A percentile compares a stretch with the other conserved stretches of the same genome.
Conservation (phyloP, 2,888 invertebrate genomes). For the Druceiella hillmani region DNA sequence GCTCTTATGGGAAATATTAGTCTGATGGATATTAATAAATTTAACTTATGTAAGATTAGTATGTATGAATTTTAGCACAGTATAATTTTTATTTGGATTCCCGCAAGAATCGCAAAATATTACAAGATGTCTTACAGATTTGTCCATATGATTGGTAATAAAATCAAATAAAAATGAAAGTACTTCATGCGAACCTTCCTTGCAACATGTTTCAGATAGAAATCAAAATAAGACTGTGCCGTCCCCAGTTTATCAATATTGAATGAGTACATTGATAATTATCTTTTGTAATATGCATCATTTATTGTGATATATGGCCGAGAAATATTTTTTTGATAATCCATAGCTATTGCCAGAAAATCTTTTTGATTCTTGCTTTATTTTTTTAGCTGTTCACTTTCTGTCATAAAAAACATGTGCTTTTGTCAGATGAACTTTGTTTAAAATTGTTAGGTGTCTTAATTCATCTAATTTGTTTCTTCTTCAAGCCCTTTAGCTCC, state of each 20-base stretch:
- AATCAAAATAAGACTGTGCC: not conserved
- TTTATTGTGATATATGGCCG: slow-evolving; percentile 2
- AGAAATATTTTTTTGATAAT: slow-evolving; percentile 3
- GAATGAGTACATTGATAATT: slow-evolving; percentile 4
- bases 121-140: not conserved
- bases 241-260: not conserved
- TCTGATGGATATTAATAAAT: not conserved
- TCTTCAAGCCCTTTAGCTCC: too few relatives aligned
- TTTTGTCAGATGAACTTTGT: too few relatives aligned
- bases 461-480: not conserved
- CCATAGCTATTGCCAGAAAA: slow-evolving; percentile 5
- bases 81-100: too few relatives aligned
- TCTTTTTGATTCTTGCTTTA: too few relatives aligned
- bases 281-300: slow-evolving; percentile 6
- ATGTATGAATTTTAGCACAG: slow-evolving; percentile 1
- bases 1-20: slow-evolving; percentile 3
- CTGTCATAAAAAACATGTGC: too few relatives aligned
- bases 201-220: slow-evolving; percentile 1
- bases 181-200: slow-evolving; percentile 5
- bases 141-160: slow-evolving; percentile 1
- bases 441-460: not conserved
- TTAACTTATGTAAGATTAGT: not conserved
- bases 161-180: slow-evolving; percentile 5
- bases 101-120: slow-evolving; percentile 5
- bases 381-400: too few relatives aligned